Evolutionary conservation across 1,140 invertebrate genomes (phyloP), one percentile per base, ranked within the genome.

Genomic region (Latrodectus geometricus): DNA sequence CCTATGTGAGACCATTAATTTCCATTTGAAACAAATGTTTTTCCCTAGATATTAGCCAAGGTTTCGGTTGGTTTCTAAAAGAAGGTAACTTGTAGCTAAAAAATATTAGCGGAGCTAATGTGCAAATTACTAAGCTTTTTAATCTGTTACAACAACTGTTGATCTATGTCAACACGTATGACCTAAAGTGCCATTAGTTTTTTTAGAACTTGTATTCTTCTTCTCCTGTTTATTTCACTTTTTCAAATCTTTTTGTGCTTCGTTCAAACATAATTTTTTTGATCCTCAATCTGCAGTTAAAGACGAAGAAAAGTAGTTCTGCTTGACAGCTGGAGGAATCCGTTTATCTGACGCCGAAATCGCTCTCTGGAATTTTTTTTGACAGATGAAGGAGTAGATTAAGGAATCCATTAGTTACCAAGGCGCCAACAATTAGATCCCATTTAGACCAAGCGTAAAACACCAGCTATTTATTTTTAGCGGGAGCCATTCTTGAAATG

Each of bases 61-160:
- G 35, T 3, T 35, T 35, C 35, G 35, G 35, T 35, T 35, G 35
- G 35, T 35, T 35, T 35, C 35, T 35, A 35, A 35, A 35, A 35
- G 35, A 35, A 35, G 35, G 35, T 35, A 35, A 35, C 35, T 35
- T 3, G 35, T 35, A 3, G 35, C 35, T 35, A 35, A 35, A 35
- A 35, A 35, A 35, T 35, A 3, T 35, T 35, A 35, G 35, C 35
- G 5, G 35, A 35, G 35, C 35, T 35, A 35, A 35, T 35, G 35
- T 35, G 35, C 35, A 35, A 35, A 35, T 35, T 35, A 35, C 35
- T 35, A 35, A 35, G 35, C 35, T 35, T 35, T n/a, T 35, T 78
- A 72, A 86, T 86, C 83, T 86, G 66, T 86, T 86, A 76, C 65
- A 50, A 61, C 83, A 72, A 73, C 79, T 72, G 80, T 83, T 83